Evolutionary conservation across 2,888 invertebrate species (phyloP).

Genomic region (Panzeria rudis): DNA sequence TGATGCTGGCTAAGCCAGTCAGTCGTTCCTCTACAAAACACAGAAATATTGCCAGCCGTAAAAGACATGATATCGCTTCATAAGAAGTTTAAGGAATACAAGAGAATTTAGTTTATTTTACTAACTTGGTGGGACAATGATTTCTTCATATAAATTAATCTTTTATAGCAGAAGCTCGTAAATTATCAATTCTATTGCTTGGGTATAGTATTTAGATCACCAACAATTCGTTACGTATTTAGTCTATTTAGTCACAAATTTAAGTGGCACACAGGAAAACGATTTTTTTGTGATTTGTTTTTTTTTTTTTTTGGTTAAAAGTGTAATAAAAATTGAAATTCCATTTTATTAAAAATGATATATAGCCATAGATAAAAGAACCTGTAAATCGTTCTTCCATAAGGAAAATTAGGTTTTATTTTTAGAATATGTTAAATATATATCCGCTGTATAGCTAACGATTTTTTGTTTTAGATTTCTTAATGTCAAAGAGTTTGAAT

Average conservation of each 20-base stretch:
- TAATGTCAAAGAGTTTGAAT: no score
- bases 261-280: slow-evolving; percentile 21
- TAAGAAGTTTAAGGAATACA: slow-evolving; percentile 26
- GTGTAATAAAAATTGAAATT: slow-evolving; percentile 60
- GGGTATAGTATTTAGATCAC: slow-evolving; percentile 14
- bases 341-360: slow-evolving; percentile 59
- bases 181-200: slow-evolving; percentile 61
- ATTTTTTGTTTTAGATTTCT: not conserved
- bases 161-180: slow-evolving; percentile 66
- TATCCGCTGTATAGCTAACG: slow-evolving; percentile 51
- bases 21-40: not conserved
- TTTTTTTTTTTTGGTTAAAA: slow-evolving; percentile 16
- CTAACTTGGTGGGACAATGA: slow-evolving; percentile 56
- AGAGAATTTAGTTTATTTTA: slow-evolving; percentile 3
- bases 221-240: slow-evolving; percentile 19
- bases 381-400: slow-evolving; percentile 23
- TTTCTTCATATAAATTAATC: slow-evolving; percentile 69
- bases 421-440: slow-evolving; percentile 49
- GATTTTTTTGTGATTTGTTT: slow-evolving; percentile 11
- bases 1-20: slow-evolving; percentile 39
- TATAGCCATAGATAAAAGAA: slow-evolving; percentile 49
- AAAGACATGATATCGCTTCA: not conserved
- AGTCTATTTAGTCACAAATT: slow-evolving; percentile 42
- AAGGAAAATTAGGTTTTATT: not conserved
- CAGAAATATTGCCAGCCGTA: not conserved